phyloP scores from a whole-genome alignment of 2,888 invertebrate genomes.

The Drosophila subsilvestris region DNA sequence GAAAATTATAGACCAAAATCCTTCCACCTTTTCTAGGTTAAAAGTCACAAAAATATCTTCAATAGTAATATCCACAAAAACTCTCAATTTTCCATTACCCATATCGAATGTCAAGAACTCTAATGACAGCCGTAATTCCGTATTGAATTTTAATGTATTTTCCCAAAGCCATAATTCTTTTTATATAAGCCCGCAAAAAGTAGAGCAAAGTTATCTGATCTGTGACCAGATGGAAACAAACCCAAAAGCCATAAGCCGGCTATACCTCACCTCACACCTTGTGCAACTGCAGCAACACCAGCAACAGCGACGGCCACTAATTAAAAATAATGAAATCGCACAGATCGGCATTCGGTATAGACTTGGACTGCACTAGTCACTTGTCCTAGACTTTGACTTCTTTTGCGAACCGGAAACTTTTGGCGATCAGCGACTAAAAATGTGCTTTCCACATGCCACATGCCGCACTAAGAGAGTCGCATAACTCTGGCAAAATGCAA shows the following conservation, averaged over 20 bases:
- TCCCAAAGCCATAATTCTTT: conserved; percentile 15
- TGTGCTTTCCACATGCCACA: conserved; percentile 60
- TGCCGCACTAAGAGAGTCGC: conserved; percentile 53
- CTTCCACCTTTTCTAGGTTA: too few species aligned
- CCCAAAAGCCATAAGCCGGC: conserved; percentile 16
- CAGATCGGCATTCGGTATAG: conserved; percentile 2
- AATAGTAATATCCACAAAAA: too few species aligned
- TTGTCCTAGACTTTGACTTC: conserved; percentile 77
- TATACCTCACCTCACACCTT: not conserved
- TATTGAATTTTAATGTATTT: conserved; percentile 17
- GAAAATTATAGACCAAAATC: too few species aligned
- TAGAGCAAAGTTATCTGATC: conserved; percentile 23
- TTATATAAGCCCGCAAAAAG: conserved; percentile 3
- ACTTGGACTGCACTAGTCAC: conserved; percentile 37
- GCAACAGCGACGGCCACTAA: conserved; percentile 49
- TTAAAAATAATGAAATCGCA: conserved; percentile 49
- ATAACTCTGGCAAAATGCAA: conserved; percentile 70
- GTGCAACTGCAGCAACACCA: conserved; percentile 25
- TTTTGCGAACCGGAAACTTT: conserved; percentile 67
- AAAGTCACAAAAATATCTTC: too few species aligned
- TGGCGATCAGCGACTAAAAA: conserved; percentile 46
- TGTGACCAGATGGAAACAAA: conserved; percentile 14
- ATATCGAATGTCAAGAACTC: conserved; percentile 17
- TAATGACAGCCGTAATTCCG: conserved; percentile 22
- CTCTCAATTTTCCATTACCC: not conserved